Evolutionary conservation across 1,140 invertebrate genomes (phyloP).

Genomic region (Atopsyche davidsoni): DNA sequence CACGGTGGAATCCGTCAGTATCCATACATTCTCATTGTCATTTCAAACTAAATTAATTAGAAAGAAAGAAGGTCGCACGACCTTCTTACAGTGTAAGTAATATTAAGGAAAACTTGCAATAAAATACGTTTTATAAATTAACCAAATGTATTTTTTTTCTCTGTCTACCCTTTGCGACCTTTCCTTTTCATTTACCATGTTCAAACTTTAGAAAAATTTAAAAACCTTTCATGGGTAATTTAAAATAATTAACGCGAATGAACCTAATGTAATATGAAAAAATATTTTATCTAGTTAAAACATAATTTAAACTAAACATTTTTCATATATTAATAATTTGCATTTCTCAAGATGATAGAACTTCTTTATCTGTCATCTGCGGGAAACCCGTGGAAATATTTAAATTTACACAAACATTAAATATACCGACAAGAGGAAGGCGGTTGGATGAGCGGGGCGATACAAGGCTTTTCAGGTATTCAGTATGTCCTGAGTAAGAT

Average conservation of each 20-base stretch:
- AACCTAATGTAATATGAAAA: neutral
- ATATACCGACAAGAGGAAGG: too few species aligned
- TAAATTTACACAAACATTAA: too few species aligned
- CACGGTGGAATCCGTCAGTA: slow-evolving; percentile 5
- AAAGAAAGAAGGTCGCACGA: slow-evolving; percentile 11
- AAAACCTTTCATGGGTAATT: too few species aligned
- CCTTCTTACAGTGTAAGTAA: slow-evolving; percentile 29
- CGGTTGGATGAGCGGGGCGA: too few species aligned
- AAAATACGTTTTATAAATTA: slow-evolving; percentile 28
- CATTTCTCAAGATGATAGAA: too few species aligned
- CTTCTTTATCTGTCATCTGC: too few species aligned
- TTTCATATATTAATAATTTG: neutral
- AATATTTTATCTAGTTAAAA: neutral
- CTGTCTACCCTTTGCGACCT: neutral
- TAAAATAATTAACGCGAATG: too few species aligned
- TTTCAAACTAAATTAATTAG: slow-evolving; percentile 22
- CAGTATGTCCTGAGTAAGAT: too few species aligned
- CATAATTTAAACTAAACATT: neutral
- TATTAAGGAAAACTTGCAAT: slow-evolving; percentile 29
- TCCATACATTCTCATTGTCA: slow-evolving; percentile 20
- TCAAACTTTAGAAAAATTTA: too few species aligned
- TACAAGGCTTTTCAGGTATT: too few species aligned
- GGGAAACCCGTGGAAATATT: too few species aligned
- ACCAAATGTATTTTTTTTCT: slow-evolving; percentile 3
- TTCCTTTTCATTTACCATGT: too few species aligned